Conservation (phyloP, 2,113 vertebrate species). For the Melanerpes aurifrons region DNA sequence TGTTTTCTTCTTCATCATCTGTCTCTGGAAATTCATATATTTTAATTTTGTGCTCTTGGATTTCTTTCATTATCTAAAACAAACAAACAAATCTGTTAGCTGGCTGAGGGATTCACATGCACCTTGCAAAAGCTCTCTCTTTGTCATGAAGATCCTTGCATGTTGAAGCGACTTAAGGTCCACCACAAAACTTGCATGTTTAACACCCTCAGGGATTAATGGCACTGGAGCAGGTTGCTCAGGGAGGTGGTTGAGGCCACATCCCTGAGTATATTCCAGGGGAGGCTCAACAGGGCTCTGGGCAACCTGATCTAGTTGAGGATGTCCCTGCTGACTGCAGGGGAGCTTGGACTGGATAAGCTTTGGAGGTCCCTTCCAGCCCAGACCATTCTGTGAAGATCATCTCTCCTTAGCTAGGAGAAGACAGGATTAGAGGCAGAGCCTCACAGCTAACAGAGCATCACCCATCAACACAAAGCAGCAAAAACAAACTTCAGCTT, state of each 20-base stretch:
- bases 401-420: neutral
- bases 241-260: too few species aligned
- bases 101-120: neutral
- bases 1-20: constrained; percentile 97
- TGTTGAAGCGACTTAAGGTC: neutral
- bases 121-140: neutral
- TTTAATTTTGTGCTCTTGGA: constrained; percentile 99
- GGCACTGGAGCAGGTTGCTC: too few species aligned
- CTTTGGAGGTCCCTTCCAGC: too few species aligned
- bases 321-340: too few species aligned
- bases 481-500: neutral
- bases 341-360: too few species aligned
- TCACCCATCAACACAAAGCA: neutral
- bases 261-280: too few species aligned
- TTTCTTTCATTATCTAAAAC: constrained; percentile 96
- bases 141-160: neutral
- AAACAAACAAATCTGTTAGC: neutral
- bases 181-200: neutral
- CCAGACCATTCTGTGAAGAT: neutral
- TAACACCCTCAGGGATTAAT: neutral
- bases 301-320: too few species aligned
- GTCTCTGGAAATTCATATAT: constrained; percentile 99
- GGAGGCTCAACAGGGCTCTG: too few species aligned
- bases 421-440: neutral
- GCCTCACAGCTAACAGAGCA: neutral